Base-by-base conservation (phyloP, 2,797 vertebrate genomes). In the Numenius phaeopus region DNA sequence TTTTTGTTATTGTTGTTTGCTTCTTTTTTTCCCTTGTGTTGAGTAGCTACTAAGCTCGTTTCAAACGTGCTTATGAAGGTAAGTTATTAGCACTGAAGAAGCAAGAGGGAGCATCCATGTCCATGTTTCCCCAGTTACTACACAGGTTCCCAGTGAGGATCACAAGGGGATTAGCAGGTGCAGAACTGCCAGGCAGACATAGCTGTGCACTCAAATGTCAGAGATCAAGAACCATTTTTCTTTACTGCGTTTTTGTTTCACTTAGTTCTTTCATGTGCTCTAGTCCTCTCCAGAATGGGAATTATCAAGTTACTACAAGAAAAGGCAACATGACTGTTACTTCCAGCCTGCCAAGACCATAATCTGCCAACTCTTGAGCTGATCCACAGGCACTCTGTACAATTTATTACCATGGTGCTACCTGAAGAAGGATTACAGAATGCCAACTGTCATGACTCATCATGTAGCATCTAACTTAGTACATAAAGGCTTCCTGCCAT, bases 121-220 rank as follows among this genome's bases (percentile, higher is more conserved):
- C 49, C 18, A 14, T 21, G 17, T 61, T 22, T 65, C 17, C 24
- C 5, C 21, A 50, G 2, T 5, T 39, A 15, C 27, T 65, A 29
- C 19, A 21, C 0, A 49, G 7, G 14, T 1, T 37, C 6, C 8
- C 29, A n/a, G 55, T 3, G n/a, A 70, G 7, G 13, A 49, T 11
- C 2, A 2, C 1, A 1, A 65, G 8, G 4, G 10, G 2, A 69
- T 58, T 22, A 65, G 11, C 32, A 62, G 1, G 0, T 20, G 16
- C 40, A 65, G 44, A 65, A 49, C 15, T 77, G 29, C 22, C 26
- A 44, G 44, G 34, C 20, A 76, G 11, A 22, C 10, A 16, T 4
- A 58, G 15, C 8, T 15, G 5, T 50, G 34, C 9, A 67, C 5
- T 7, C 22, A 67, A 3, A 2, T 3, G 2, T 16, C n/a, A 54